These are phyloP conservation scores for Drosophila pseudotakahashii DNA, from an alignment of 2,888 invertebrate genomes.

Conservation along the genomic window DNA sequence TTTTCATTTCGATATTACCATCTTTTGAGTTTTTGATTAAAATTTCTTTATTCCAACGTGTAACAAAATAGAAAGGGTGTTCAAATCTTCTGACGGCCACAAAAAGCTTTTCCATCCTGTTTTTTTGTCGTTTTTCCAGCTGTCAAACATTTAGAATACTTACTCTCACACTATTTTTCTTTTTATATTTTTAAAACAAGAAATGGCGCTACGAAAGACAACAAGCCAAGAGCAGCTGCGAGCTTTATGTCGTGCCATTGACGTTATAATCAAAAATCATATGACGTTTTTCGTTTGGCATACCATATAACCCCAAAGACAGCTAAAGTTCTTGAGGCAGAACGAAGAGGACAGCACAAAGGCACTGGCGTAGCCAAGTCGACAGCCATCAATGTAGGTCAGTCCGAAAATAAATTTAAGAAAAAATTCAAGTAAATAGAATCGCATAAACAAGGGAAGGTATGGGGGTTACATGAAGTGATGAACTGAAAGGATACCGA, in stretches of 20 bases:
- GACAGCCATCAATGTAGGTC: constrained; percentile 69
- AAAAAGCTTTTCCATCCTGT: background rate
- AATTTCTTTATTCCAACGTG: background rate
- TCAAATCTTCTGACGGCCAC: background rate
- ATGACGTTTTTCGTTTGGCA: constrained; percentile 47
- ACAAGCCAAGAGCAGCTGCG: constrained; percentile 49
- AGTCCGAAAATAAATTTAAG: constrained; percentile 69
- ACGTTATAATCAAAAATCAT: constrained; percentile 73
- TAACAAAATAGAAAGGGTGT: background rate
- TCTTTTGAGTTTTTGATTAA: background rate
- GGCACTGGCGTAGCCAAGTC: constrained; percentile 33
- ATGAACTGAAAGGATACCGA: constrained; percentile 10
- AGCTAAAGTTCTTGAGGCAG: constrained; percentile 28
- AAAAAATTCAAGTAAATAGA: constrained; percentile 57
- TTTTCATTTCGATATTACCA: background rate
- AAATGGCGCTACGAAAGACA: constrained; percentile 50
- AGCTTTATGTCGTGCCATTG: constrained; percentile 57
- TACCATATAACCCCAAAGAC: constrained; percentile 9
- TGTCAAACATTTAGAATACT: constrained; percentile 66
- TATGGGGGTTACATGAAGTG: background rate
- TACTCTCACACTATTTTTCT: constrained; percentile 52
- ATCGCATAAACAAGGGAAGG: constrained; percentile 35
- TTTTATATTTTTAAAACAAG: constrained; percentile 28
- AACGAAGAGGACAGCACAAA: constrained; percentile 10
- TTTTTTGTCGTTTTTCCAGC: constrained; percentile 54